Evolutionary conservation across 2,113 vertebrate genomes (phyloP).

Genomic region (Orthonyx spaldingii): DNA sequence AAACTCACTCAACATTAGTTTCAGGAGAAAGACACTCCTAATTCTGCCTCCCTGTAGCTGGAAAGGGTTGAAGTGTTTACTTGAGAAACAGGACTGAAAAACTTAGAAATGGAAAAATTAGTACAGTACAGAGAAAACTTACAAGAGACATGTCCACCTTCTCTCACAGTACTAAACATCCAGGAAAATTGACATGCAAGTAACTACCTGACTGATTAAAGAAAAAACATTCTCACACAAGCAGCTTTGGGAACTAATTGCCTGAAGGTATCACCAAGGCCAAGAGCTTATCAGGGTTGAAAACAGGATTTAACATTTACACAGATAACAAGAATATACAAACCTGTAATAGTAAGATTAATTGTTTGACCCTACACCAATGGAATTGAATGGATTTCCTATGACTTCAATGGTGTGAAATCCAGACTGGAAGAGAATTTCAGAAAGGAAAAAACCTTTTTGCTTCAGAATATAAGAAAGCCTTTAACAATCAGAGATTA

Average conservation of each 20-base stretch:
- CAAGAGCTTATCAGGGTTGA: neutral
- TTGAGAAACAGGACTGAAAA: neutral
- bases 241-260: neutral
- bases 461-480: neutral
- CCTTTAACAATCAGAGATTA: neutral
- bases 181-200: neutral
- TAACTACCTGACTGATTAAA: neutral
- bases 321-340: neutral
- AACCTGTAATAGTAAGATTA: neutral
- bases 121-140: neutral
- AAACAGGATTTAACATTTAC: conserved; percentile 15
- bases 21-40: neutral
- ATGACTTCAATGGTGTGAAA: neutral
- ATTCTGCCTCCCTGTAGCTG: neutral
- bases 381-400: neutral
- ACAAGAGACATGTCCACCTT: neutral
- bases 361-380: neutral
- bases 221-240: neutral
- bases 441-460: neutral
- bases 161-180: neutral
- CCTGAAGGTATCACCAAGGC: neutral
- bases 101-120: neutral
- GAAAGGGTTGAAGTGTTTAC: neutral
- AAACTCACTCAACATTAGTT: neutral
- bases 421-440: neutral